Conservation (phyloP, 2,797 vertebrate species). For the Megalops cyprinoides region DNA sequence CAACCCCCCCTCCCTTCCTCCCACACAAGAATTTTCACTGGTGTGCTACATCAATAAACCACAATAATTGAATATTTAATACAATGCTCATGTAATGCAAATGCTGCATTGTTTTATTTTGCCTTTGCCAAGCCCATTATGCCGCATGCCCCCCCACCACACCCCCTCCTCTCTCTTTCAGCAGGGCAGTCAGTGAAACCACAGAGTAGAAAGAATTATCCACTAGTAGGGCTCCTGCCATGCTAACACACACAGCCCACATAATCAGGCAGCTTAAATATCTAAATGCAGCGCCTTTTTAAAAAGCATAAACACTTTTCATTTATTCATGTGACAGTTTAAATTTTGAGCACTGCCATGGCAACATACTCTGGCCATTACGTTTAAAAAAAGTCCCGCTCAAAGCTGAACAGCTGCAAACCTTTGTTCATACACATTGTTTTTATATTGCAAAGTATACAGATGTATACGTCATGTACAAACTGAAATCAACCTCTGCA, state of each 20-base stretch:
- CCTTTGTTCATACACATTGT: too few relatives aligned
- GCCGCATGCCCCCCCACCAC: too few relatives aligned
- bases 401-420: too few relatives aligned
- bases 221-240: background rate
- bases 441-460: too few relatives aligned
- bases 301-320: background rate
- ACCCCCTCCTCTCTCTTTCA: background rate
- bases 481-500: too few relatives aligned
- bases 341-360: background rate
- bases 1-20: conserved; percentile 46
- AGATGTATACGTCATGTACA: too few relatives aligned
- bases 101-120: conserved; percentile 67
- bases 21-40: conserved; percentile 29
- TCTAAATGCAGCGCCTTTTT: conserved; percentile 12
- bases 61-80: conserved; percentile 67
- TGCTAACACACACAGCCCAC: background rate
- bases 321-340: conserved; percentile 21
- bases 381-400: too few relatives aligned
- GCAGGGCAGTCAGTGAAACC: background rate
- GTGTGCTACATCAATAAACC: conserved; percentile 57
- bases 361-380: background rate
- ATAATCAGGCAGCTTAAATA: conserved; percentile 6
- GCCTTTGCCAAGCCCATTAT: conserved; percentile 15
- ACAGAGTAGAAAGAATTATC: background rate
- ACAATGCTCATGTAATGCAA: conserved; percentile 64